Base-by-base conservation (phyloP, 2,888 invertebrate species). In the Choristoneura rosaceana region DNA sequence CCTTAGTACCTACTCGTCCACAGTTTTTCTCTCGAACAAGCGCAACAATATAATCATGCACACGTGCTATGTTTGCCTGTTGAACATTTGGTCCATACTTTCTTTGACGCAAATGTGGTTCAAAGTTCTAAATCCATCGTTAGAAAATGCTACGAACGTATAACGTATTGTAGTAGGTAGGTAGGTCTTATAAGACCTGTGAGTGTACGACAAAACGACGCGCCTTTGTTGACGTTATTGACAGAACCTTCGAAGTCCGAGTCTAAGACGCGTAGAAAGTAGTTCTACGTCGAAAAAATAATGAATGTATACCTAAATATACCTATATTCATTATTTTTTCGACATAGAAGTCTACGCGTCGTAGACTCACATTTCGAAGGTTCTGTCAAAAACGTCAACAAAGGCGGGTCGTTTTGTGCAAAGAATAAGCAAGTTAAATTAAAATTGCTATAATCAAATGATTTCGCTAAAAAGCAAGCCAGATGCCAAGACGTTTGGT, bases 401-500 rank as follows among this genome's bases (percentile, higher is more conserved):
- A 34, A 59, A n/a, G 59, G 12, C 25, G 3, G 25, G 25, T 25
- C 10, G 55, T 55, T 55, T 25, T 25, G 55, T 55, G 55, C 55
- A 25, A 55, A 55, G 25, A 55, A 25, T 55, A 12, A 55, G 12
- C 55, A 25, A 25, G 25, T 25, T 25, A 55, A 55, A 10, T 55
- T 55, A 25, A 17, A 55, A 55, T 12, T 55, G 55, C 55, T 12
- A 25, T n/a, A 25, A 55, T 55, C 10, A 25, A 55, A 55, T 8
- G 3, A 12, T 12, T 17, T 10, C 52, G 17, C 43, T 43, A 15
- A n/a, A 17, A 45, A 45, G 33, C 25, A n/a, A 67, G 34, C 61
- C 71, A 61, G 45, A 67, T 67, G 71, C 67, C 67, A 71, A 68
- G 67, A 70, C 60, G 59, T 47, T 62, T 58, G 50, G 38, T 65